Conservation (phyloP, 2,888 invertebrate species). For the Dryomyza anilis region DNA sequence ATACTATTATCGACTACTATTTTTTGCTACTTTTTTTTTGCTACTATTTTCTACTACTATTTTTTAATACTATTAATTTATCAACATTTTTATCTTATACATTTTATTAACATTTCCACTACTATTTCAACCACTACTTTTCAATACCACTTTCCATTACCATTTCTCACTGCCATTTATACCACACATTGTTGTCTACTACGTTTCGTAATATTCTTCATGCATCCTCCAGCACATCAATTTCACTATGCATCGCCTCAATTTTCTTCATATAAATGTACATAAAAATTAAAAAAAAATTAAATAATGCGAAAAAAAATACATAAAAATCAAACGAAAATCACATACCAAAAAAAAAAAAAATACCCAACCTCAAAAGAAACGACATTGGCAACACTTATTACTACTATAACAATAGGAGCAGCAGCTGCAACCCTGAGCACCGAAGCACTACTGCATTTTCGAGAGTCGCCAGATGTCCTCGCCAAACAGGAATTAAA, state of each 20-base stretch:
- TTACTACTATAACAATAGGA: slow-evolving; percentile 20
- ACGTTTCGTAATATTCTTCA: neutral
- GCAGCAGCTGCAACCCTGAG: slow-evolving; percentile 17
- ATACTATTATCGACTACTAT: too few relatives aligned
- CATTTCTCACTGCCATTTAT: neutral
- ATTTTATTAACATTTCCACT: neutral
- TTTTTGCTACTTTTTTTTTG: too few relatives aligned
- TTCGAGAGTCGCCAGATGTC: slow-evolving; percentile 1
- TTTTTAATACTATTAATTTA: too few relatives aligned
- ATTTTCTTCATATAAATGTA: slow-evolving; percentile 6
- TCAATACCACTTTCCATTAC: neutral
- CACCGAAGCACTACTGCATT: slow-evolving; percentile 16
- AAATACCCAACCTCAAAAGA: slow-evolving; percentile 5
- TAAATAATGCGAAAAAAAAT: slow-evolving; percentile 1
- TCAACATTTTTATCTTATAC: neutral
- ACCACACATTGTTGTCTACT: slow-evolving; percentile 8
- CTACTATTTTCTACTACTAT: too few relatives aligned
- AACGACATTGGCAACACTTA: slow-evolving; percentile 15
- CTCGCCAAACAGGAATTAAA: neutral
- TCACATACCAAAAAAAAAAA: neutral
- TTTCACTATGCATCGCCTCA: neutral
- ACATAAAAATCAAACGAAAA: neutral
- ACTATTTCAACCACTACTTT: neutral
- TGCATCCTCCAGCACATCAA: neutral
- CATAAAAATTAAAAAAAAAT: neutral